Conservation (phyloP, 2,113 vertebrate genomes). For the Callorhinus ursinus region DNA sequence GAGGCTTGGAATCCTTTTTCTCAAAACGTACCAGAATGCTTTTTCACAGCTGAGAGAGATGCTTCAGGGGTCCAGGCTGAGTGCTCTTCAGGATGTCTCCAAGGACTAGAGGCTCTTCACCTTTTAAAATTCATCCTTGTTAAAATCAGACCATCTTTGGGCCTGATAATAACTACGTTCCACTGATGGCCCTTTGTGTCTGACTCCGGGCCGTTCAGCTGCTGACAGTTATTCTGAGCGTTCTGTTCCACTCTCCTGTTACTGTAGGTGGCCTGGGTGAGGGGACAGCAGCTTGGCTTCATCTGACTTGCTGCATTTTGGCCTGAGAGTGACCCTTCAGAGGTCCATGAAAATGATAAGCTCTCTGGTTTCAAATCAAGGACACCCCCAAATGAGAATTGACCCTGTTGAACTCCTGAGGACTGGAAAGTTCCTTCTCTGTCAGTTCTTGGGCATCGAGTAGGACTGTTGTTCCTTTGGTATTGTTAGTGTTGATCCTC, state of each 20-base stretch:
- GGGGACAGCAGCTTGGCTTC: background rate
- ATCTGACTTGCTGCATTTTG: background rate
- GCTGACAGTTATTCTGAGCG: accelerated
- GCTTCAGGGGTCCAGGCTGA: background rate
- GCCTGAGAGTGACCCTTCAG: background rate
- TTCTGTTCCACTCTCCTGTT: background rate
- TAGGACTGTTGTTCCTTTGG: background rate
- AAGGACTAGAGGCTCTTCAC: background rate
- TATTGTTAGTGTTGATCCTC: background rate
- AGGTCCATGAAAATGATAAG: background rate
- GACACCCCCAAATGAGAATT: background rate
- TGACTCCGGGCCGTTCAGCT: background rate
- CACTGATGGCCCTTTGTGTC: background rate
- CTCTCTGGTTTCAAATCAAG: background rate
- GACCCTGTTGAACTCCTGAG: background rate
- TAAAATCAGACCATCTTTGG: background rate
- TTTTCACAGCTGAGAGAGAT: background rate
- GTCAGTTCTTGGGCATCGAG: background rate
- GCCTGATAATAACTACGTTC: background rate
- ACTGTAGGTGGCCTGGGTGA: background rate
- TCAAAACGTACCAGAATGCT: background rate
- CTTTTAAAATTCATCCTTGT: background rate
- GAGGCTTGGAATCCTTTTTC: background rate
- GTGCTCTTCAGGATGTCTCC: background rate
- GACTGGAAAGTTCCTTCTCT: background rate